Evolutionary conservation across 2,888 invertebrate genomes (phyloP), one percentile per base, ranked within the genome.

Genomic region (Torymus aiolomorphi): DNA sequence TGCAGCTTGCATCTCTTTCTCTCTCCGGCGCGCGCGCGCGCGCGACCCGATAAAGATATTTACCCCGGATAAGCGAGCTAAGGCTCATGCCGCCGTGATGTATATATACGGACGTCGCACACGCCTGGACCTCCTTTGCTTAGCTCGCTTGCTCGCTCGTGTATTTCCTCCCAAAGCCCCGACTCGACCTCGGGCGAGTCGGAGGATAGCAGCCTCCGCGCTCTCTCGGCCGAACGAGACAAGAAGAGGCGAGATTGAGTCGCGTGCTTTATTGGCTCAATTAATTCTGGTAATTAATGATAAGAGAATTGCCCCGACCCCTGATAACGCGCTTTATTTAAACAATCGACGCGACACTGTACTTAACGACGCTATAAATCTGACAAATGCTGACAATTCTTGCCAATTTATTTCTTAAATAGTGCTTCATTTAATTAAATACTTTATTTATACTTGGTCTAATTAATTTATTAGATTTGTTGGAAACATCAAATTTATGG

Each of bases 31-130:
- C 42, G 42, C 31, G 31, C 31, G 31, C 31, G 31, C 70, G 74
- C 67, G 67, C 65, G 62, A 24, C 77, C 82, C 84, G 86, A 88
- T 87, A 86, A 84, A 86, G 86, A 87, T 87, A 85, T 87, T 87
- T 86, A 83, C 83, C 74, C 78, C 72, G 83, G 86, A 87, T 87
- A 87, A 86, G 82, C 84, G 82, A 31, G 63, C 11, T n/a, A 12
- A 52, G 61, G 59, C 52, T 61, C 61, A 20, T 69, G 56, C 56
- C 57, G 56, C 56, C 57, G 13, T 16, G 61, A 24, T 14, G 61
- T 61, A 24, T 42, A n/a, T 63, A 42, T 56, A 56, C 71, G 63
- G 82, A 72, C 82, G 83, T 51, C 16, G 51, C n/a, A 10, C 63
- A 10, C 63, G 63, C 63, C 42, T 83, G 31, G 20, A 20, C 49